A percentile compares a stretch with the other conserved stretches of the same genome.
These are phyloP conservation scores for Nipponacmea schrenckii DNA, from an alignment of 2,888 invertebrate genomes.

Conservation along the genomic window DNA sequence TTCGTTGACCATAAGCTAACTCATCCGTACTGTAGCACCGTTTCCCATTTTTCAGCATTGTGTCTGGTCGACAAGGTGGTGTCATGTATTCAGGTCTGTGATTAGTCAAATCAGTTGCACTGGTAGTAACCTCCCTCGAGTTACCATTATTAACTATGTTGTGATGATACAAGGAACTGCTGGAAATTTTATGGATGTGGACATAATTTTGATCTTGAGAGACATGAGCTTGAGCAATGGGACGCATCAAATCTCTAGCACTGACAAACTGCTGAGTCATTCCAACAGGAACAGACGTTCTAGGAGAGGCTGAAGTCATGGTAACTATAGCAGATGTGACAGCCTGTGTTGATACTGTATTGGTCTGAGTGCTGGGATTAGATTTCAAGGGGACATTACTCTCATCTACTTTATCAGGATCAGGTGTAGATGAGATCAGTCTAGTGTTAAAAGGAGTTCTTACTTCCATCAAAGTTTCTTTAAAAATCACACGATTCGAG, in stretches of 20 bases:
- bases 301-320: too few species aligned
- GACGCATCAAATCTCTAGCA: background rate
- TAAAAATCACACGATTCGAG: background rate
- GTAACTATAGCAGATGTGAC: too few species aligned
- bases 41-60: background rate
- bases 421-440: constrained; percentile 57
- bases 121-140: background rate
- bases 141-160: background rate
- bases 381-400: constrained; percentile 21
- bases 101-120: background rate
- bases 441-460: constrained; percentile 52
- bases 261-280: background rate
- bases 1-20: background rate
- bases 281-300: background rate
- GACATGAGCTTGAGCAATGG: background rate
- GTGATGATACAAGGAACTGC: background rate
- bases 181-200: background rate
- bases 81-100: constrained; percentile 2
- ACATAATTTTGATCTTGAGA: constrained; percentile 1
- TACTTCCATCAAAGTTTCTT: constrained; percentile 24
- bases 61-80: background rate
- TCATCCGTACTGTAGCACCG: background rate
- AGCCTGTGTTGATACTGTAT: too few species aligned
- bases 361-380: constrained; percentile 14
- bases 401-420: constrained; percentile 47